phyloP scores from a whole-genome alignment of 2,113 vertebrate species.

The Eira barbara region DNA sequence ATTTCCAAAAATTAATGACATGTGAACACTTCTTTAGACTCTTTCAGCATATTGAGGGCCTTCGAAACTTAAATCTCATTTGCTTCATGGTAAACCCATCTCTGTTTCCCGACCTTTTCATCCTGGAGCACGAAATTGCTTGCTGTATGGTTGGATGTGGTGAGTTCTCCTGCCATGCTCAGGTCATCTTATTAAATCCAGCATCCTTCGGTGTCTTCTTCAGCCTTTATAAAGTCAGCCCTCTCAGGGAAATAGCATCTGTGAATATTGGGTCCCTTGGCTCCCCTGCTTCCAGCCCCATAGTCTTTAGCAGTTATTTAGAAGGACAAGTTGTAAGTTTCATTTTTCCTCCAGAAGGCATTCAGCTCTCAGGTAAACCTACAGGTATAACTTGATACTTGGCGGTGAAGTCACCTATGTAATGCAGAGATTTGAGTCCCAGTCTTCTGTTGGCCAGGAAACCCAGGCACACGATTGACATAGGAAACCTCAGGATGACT shows the following conservation, averaged over 20 bases:
- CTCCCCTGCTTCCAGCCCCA: neutral
- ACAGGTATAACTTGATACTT: neutral
- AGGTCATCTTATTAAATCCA: too few relatives aligned
- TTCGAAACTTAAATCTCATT: neutral
- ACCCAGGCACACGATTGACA: neutral
- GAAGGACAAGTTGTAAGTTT: neutral
- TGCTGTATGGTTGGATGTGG: accelerated
- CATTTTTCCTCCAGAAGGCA: neutral
- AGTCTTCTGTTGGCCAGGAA: neutral
- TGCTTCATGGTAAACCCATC: neutral
- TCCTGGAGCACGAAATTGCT: neutral
- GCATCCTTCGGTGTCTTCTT: neutral
- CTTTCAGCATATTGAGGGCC: neutral
- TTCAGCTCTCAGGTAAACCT: neutral
- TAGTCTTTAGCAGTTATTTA: neutral
- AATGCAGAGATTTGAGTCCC: neutral
- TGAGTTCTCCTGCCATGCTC: neutral
- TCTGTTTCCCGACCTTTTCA: neutral
- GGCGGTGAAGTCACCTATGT: neutral
- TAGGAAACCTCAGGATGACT: neutral
- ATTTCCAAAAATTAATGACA: neutral
- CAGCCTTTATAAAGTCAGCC: neutral
- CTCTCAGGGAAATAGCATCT: neutral
- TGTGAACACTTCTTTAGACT: neutral
- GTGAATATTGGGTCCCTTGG: neutral